Conservation (phyloP, 1,140 invertebrate species). For the Ceratina japonica region DNA sequence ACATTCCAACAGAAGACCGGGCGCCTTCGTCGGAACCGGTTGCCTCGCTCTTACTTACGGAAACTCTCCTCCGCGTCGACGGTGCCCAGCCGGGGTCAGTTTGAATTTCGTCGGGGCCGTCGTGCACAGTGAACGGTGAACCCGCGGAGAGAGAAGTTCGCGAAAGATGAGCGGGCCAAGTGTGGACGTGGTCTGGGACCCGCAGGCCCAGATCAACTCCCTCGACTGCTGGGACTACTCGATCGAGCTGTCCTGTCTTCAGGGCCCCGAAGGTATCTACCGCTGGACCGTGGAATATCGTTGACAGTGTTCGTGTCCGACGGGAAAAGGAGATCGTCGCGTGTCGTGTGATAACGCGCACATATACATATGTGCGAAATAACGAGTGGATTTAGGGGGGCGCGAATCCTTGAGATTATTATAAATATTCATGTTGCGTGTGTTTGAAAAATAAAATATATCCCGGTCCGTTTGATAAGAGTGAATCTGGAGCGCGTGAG, state of each 20-base stretch:
- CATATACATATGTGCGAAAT: too few species aligned
- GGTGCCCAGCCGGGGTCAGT: neutral
- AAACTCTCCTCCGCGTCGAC: too few species aligned
- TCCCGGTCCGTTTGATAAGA: too few species aligned
- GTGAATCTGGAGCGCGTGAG: too few species aligned
- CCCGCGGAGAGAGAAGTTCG: neutral
- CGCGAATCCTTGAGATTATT: too few species aligned
- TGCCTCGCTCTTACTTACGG: slow-evolving; percentile 10
- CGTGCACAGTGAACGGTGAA: neutral
- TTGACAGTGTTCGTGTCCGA: too few species aligned
- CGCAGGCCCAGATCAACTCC: slow-evolving; percentile 81
- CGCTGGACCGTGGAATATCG: too few species aligned
- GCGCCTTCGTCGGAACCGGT: slow-evolving; percentile 67
- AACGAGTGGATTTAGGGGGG: too few species aligned
- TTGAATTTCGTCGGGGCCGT: neutral
- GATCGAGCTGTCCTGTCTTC: slow-evolving; percentile 88
- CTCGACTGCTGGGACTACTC: slow-evolving; percentile 91
- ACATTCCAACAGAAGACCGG: slow-evolving; percentile 68
- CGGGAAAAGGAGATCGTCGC: too few species aligned
- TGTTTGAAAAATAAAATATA: too few species aligned
- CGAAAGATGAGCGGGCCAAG: slow-evolving; percentile 69
- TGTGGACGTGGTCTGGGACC: slow-evolving; percentile 75
- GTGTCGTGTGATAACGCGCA: too few species aligned
- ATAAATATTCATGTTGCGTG: too few species aligned
- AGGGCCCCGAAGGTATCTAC: slow-evolving; percentile 85